Conservation (phyloP, 2,113 vertebrate genomes). For the Pardalotus punctatus region DNA sequence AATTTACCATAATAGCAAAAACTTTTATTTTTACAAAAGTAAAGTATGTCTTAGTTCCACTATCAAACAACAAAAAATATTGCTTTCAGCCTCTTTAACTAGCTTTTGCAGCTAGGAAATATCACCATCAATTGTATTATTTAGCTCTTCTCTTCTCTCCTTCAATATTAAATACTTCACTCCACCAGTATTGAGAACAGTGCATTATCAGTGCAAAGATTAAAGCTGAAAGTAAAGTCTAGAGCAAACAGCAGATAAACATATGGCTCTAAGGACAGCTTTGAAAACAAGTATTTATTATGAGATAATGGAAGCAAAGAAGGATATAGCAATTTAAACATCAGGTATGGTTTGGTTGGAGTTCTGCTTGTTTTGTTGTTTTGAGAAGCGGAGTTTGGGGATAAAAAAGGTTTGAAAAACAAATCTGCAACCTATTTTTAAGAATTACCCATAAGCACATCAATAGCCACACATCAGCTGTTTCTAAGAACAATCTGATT, state of each 20-base stretch:
- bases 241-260: background rate
- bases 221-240: background rate
- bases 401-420: background rate
- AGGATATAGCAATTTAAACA: background rate
- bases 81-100: background rate
- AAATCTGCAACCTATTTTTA: background rate
- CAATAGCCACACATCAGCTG: fast-evolving
- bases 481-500: background rate
- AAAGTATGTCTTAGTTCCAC: background rate
- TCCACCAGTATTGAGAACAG: background rate
- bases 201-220: background rate
- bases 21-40: background rate
- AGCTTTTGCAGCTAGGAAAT: background rate
- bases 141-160: background rate
- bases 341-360: background rate
- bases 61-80: background rate
- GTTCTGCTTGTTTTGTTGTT: background rate
- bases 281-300: background rate
- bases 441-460: background rate
- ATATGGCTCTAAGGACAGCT: background rate
- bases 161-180: background rate
- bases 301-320: background rate
- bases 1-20: background rate
- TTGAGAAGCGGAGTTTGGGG: background rate
- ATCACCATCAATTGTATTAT: background rate